These are phyloP conservation scores for Poecilia wingei DNA, from an alignment of 2,797 vertebrate species.

Conservation along the genomic window DNA sequence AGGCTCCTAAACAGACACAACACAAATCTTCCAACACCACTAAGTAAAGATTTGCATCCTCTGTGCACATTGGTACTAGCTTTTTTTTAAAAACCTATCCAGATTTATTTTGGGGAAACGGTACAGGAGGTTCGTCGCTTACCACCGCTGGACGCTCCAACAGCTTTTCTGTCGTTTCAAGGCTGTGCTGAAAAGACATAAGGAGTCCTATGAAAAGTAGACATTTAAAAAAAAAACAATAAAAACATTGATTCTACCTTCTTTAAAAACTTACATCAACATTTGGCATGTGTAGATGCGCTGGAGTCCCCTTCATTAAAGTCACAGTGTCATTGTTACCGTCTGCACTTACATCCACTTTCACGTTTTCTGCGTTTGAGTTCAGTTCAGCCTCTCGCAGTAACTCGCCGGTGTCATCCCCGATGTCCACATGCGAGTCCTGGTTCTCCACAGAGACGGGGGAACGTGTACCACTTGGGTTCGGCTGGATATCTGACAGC, in stretches of 20 bases:
- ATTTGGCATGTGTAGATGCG: conserved; percentile 33
- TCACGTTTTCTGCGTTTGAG: conserved; percentile 31
- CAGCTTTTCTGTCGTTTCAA: conserved; percentile 85
- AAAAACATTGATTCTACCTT: background rate
- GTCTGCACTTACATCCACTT: conserved; percentile 22
- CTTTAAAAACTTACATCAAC: conserved; percentile 60
- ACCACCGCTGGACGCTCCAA: conserved; percentile 74
- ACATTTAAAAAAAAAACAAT: background rate
- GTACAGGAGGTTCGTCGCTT: conserved; percentile 31
- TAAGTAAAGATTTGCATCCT: background rate
- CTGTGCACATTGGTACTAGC: background rate
- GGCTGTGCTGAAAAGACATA: conserved; percentile 72
- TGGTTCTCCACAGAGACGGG: conserved; percentile 48
- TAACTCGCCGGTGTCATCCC: conserved; percentile 80
- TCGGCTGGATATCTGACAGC: conserved; percentile 47
- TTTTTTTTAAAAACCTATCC: background rate
- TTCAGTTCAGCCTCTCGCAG: conserved; percentile 70
- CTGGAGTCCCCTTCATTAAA: conserved; percentile 41
- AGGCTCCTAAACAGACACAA: conserved; percentile 69
- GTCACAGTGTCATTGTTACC: conserved; percentile 47
- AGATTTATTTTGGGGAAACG: background rate
- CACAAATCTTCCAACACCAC: background rate
- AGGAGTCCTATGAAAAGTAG: conserved; percentile 2
- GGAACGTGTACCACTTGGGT: conserved; percentile 39
- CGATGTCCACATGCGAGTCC: conserved; percentile 51